Evolutionary conservation across 2,888 invertebrate species (phyloP), one percentile per base, ranked within the genome.

Genomic region (Oxystoma pomonae): DNA sequence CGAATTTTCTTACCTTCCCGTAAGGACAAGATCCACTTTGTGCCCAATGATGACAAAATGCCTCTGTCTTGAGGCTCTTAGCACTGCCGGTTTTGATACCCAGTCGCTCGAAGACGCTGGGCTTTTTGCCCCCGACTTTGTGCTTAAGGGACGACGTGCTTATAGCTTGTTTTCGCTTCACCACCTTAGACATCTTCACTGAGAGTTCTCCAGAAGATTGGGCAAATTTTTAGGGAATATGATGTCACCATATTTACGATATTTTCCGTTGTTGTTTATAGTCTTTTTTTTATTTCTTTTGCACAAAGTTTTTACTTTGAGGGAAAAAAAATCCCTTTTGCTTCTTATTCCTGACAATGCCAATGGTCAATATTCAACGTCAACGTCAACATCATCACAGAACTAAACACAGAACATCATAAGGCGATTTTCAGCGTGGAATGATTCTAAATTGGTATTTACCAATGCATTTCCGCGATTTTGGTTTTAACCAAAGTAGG

Each of bases 61-160:
- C 35, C 12, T 35, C 35, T 12, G 35, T 35, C 35, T 35, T 35
- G 35, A 7, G 35, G 80, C 89, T 89, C 78, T 82, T 84, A n/a
- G 55, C 61, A 56, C 21, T 62, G 58, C 58, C 62, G 75, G 90
- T 88, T 81, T 90, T 90, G 55, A 90, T 90, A 72, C 91, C 91
- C 75, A 91, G 85, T 73, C 91, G 86, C 81, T 91, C 91, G 82
- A 92, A 92, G 71, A 92, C 91, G 84, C 91, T 91, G 70, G 90
- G 90, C 80, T 90, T 85, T 12, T 35, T 35, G 12, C 35, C 12
- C 5, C 35, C 35, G 3, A 3, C 35, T 35, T 35, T 12, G 71
- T 78, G 85, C 60, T 68, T 69, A 61, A 69, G 72, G 77, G 87
- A 85, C 81, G 75, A 74, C 64, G 88, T 84, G 81, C 88, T 89